A percentile compares a stretch with the other conserved stretches of the same genome.
Conservation (phyloP, 2,113 vertebrate genomes). For the Microtus richardsoni region DNA sequence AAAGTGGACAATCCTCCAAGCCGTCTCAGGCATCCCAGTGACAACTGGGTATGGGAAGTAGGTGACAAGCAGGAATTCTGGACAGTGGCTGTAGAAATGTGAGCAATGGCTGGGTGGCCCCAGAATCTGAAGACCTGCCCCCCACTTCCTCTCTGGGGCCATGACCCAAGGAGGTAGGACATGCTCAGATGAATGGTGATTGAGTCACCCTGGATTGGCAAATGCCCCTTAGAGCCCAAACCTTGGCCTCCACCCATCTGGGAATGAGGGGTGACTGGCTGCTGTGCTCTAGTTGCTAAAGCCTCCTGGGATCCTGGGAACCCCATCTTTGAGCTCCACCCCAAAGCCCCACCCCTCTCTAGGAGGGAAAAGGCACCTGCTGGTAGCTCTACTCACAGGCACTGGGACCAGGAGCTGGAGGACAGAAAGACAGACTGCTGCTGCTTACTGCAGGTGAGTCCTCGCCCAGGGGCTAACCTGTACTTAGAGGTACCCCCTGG, state of each 20-base stretch:
- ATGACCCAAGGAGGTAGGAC: background rate
- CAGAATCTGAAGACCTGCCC: background rate
- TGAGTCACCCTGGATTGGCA: conserved; percentile 58
- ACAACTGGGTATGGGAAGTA: background rate
- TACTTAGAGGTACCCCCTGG: background rate
- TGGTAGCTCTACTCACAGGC: background rate
- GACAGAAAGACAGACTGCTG: background rate
- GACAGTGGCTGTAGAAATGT: background rate
- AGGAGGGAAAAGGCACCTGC: conserved; percentile 66
- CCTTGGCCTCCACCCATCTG: conserved; percentile 7
- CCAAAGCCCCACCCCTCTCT: conserved; percentile 55
- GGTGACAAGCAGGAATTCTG: background rate
- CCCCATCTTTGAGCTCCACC: conserved; percentile 63
- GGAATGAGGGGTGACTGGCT: conserved; percentile 31
- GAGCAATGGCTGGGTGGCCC: background rate
- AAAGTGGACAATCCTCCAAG: background rate
- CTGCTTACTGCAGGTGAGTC: conserved; percentile 58
- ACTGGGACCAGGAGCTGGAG: background rate
- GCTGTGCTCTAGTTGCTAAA: background rate
- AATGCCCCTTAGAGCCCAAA: background rate
- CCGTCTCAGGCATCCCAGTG: no score
- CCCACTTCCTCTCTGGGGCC: background rate
- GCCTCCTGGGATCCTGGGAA: conserved; percentile 33
- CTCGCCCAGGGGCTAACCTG: background rate
- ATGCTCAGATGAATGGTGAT: background rate